Conservation (phyloP, 1,140 invertebrate species). For the Plutomurus gul region DNA sequence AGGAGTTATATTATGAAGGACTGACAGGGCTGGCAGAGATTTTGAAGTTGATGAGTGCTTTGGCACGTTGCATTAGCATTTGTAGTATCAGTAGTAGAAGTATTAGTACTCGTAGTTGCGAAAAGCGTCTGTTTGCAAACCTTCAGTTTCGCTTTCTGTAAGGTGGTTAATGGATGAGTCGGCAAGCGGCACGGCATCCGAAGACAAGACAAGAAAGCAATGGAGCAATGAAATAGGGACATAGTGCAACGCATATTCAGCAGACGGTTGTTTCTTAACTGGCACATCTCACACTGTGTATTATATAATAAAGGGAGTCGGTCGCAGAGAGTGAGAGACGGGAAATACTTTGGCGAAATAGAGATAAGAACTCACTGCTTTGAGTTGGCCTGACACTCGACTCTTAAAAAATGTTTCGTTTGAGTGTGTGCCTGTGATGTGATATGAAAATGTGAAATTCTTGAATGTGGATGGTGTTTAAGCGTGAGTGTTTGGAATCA, state of each 20-base stretch:
- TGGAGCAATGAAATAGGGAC: conserved; percentile 22
- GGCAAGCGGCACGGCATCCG: neutral
- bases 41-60: conserved; percentile 35
- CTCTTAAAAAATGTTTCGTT: neutral
- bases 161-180: conserved; percentile 12
- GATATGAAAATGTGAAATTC: neutral
- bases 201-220: neutral
- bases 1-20: conserved; percentile 21
- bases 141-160: conserved; percentile 11
- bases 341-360: neutral
- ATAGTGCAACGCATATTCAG: too few species aligned
- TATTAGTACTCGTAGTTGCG: too few species aligned
- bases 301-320: too few species aligned
- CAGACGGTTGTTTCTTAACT: conserved; percentile 8
- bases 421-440: neutral
- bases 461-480: conserved; percentile 1
- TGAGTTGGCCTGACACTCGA: neutral
- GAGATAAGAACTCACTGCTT: neutral
- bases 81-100: too few species aligned
- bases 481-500: neutral
- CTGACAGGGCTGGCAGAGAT: conserved; percentile 36
- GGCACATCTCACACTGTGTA: conserved; percentile 1
- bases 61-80: conserved; percentile 29
- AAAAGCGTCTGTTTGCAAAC: conserved; percentile 8
- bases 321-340: neutral